Base-by-base conservation (phyloP, 2,888 invertebrate species). In the Apotomis turbidana region DNA sequence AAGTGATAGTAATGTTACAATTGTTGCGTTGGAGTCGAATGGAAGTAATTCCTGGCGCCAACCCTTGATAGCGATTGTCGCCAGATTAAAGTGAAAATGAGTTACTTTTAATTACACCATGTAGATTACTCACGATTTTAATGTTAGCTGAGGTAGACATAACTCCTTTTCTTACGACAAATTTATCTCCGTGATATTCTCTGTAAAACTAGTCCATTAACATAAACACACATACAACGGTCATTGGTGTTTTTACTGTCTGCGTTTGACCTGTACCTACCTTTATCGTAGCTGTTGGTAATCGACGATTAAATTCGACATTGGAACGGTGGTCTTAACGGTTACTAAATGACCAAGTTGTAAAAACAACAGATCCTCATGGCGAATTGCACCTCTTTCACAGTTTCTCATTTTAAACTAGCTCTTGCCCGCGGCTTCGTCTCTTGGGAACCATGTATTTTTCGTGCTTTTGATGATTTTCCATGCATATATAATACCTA, bases 1-100 rank as follows among this genome's bases (percentile, higher is more conserved):
- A 77, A 79, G 72, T 75, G 76, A 76, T 76, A 75, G 71, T 64
- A 73, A 72, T 67, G n/a, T 61, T 57, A 64, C 64, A 70, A 44
- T 67, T 61, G 60, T 66, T 71, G 66, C 66, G 60, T 36, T 55
- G 62, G 64, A 66, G 63, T 41, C 38, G 64, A 55, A 57, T 57
- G 55, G 66, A 46, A 57, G 55, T 66, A 57, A 57, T 57, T 66
- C 66, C 55, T 66, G 66, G 66, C 66, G 55, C 57, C 55, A 54
- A n/a, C 8, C 5, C 38, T n/a, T 44, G 66, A 66, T 66, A 66
- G 55, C 27, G 64, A 66, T 57, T 57, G 66, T 57, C 66, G 36
- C 27, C 55, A 46, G 55, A 66, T 57, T 66, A 55, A 66, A 46
- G 66, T 66, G 46, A 66, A 66, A 66, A 57, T 57, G 57, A 66